Evolutionary conservation across 2,797 vertebrate genomes (phyloP), one percentile per base, ranked within the genome.

Genomic region (Pipistrellus kuhlii): DNA sequence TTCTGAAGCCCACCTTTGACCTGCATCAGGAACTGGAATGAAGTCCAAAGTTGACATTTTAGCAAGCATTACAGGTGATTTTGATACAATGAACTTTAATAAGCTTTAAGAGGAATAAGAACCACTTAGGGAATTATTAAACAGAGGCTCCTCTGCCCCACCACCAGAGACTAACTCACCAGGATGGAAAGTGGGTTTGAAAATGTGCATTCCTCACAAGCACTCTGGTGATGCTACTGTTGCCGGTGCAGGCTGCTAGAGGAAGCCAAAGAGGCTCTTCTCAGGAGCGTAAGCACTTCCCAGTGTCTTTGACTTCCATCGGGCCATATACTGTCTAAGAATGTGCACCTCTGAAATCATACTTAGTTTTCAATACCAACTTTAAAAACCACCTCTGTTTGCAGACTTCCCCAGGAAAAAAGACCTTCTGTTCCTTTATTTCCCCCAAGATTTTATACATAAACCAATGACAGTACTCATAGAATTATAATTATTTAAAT

Each of bases 401-500:
- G 14, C n/a, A 55, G 44, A 59, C 11, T 27, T 77, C 21, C 2
- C 2, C 5, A 66, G 30, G 17, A 88, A 92, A 90, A 93, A 14
- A 1, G 5, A 1, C 44, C 4, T 71, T 20, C 27, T 2, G 41
- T 27, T 55, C 8, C 10, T 64, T 46, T 32, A n/a, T 66, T 62
- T 59, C 25, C 8, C 23, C 32, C 51, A 44, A 38, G 25, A 86
- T 25, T 80, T 8, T 85, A n/a, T 27, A 2, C 2, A 5, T 7
- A n/a, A 2, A 38, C 55, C 18, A 68, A 57, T 11, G 2, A 51
- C 30, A 68, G 2, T 6, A 30, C 4, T 88, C 17, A 17, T 20
- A 48, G 8, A 13, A 1, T 35, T 78, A 25, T 69, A 57, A 57
- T 90, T 93, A 71, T 68, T 92, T 94, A 80, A 92, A 72, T 30